A percentile compares a stretch with the other conserved stretches of the same genome.
These are phyloP conservation scores for Heloderma charlesbogerti DNA, from an alignment of 2,113 vertebrate genomes.

Conservation along the genomic window DNA sequence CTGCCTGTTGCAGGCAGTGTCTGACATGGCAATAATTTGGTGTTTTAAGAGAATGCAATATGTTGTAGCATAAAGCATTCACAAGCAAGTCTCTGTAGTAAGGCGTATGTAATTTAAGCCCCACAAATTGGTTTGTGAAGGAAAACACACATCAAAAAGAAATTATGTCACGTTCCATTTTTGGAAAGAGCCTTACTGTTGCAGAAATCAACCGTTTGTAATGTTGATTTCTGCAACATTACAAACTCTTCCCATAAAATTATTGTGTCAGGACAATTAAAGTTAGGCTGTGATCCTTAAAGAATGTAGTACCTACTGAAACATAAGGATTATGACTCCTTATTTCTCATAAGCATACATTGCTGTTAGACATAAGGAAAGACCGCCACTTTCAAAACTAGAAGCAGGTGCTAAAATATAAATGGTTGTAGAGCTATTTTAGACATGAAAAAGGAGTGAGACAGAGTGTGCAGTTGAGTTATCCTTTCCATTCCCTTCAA, in stretches of 20 bases:
- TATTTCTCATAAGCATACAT: neutral
- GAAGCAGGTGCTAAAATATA: neutral
- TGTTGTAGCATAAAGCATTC: accelerated
- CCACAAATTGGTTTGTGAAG: neutral
- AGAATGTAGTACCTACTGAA: neutral
- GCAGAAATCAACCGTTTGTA: no score
- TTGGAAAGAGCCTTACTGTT: neutral
- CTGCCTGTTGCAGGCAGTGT: neutral
- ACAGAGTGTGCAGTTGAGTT: neutral
- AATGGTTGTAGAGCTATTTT: neutral
- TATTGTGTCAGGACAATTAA: neutral
- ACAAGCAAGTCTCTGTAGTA: neutral
- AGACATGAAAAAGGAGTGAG: neutral
- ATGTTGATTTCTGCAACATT: no score
- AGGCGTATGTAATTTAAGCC: neutral
- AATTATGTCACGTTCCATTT: neutral
- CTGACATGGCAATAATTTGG: neutral
- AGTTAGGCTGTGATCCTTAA: neutral
- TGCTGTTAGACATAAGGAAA: neutral
- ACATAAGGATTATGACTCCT: neutral
- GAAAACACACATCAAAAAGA: neutral
- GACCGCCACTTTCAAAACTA: neutral
- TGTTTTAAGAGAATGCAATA: neutral
- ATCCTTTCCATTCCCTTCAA: neutral
- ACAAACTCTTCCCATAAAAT: neutral